Evolutionary conservation across 2,797 vertebrate species (phyloP).

Genomic region (Poeciliopsis infans): DNA sequence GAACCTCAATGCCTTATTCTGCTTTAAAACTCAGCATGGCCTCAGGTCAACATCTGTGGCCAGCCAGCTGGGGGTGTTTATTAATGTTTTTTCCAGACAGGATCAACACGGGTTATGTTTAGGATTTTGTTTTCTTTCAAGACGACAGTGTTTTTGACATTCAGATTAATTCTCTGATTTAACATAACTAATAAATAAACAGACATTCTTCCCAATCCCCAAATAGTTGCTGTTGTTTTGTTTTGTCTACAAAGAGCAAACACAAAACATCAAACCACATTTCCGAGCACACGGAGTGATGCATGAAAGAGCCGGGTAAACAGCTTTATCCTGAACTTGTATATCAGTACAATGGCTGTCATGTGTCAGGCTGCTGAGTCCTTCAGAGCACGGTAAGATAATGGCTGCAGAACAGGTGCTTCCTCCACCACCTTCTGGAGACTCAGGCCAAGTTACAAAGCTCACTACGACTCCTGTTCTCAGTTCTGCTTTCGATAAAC

Average conservation of each 20-base stretch:
- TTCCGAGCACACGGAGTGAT: slow-evolving; percentile 53
- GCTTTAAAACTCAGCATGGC: neutral
- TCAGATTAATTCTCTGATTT: neutral
- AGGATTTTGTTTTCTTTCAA: neutral
- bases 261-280: slow-evolving; percentile 55
- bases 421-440: slow-evolving; percentile 69
- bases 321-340: slow-evolving; percentile 76
- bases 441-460: slow-evolving; percentile 32
- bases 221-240: slow-evolving; percentile 14
- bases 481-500: slow-evolving; percentile 30
- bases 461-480: slow-evolving; percentile 34
- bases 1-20: neutral
- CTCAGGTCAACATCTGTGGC: neutral
- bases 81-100: slow-evolving; percentile 3
- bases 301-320: slow-evolving; percentile 73
- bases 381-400: slow-evolving; percentile 61
- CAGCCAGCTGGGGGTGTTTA: neutral
- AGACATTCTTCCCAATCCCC: neutral
- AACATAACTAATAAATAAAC: slow-evolving; percentile 1
- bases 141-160: neutral
- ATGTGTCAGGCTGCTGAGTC: slow-evolving; percentile 63
- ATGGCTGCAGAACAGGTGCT: slow-evolving; percentile 77
- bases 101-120: neutral
- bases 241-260: slow-evolving; percentile 44
- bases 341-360: slow-evolving; percentile 73